These are phyloP conservation scores for Mellivora capensis DNA, from an alignment of 2,113 vertebrate species.

Conservation along the genomic window DNA sequence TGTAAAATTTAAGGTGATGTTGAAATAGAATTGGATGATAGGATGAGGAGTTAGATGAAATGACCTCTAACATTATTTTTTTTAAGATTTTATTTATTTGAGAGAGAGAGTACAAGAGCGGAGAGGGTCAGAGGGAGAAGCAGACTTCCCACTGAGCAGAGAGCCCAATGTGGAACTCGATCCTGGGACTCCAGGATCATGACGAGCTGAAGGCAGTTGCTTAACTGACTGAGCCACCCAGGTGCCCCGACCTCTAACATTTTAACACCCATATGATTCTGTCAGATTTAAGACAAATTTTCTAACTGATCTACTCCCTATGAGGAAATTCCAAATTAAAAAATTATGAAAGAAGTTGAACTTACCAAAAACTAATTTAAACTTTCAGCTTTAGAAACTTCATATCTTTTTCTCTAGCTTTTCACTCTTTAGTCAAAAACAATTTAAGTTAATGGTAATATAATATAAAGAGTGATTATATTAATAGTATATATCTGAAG, in stretches of 20 bases:
- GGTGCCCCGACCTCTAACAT: not conserved
- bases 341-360: not conserved
- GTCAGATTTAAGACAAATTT: not conserved
- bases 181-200: no score
- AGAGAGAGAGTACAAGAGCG: no score
- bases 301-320: not conserved
- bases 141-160: no score
- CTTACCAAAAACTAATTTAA: not conserved
- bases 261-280: not conserved
- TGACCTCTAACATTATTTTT: not conserved
- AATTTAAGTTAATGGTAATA: not conserved
- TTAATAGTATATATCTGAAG: not conserved
- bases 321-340: not conserved
- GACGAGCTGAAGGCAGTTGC: no score
- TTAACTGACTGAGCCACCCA: no score
- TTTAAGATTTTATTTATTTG: no score
- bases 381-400: not conserved
- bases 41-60: not conserved
- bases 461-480: not conserved
- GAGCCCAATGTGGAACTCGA: no score
- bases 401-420: not conserved
- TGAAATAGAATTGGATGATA: not conserved
- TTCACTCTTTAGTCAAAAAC: not conserved
- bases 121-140: no score
- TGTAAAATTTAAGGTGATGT: not conserved